phyloP scores from a whole-genome alignment of 1,140 invertebrate species.

The Magallana gigas region DNA sequence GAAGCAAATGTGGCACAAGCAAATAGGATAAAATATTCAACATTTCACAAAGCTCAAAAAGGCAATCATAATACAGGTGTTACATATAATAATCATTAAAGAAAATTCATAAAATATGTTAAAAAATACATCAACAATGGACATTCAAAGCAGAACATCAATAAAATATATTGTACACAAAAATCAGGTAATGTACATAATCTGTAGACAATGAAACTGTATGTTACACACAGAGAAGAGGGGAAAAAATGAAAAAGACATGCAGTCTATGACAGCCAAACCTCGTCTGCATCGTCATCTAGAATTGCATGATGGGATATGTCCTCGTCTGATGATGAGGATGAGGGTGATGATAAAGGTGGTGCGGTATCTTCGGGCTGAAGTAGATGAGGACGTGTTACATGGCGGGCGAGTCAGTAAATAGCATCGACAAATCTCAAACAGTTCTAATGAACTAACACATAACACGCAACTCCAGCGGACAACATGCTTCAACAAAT shows the following conservation, averaged over 20 bases:
- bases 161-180: background rate
- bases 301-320: constrained; percentile 45
- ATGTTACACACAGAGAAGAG: background rate
- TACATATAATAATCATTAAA: too few relatives aligned
- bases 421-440: background rate
- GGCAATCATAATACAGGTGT: too few relatives aligned
- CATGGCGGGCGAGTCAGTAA: background rate
- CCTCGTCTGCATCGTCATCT: constrained; percentile 18
- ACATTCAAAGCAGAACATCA: constrained; percentile 14
- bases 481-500: constrained; percentile 6
- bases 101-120: background rate
- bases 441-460: background rate
- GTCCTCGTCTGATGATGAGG: constrained; percentile 34
- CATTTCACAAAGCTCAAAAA: too few relatives aligned
- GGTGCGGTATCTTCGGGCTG: constrained; percentile 23
- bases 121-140: background rate
- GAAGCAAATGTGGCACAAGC: too few relatives aligned
- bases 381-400: constrained; percentile 10
- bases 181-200: background rate
- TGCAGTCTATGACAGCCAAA: constrained; percentile 4
- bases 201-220: background rate
- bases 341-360: background rate
- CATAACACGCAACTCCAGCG: background rate
- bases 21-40: too few relatives aligned
- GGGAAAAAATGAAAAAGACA: background rate